These are phyloP conservation scores for Pyrrhura leucotis DNA, from an alignment of 2,797 vertebrate genomes.

Conservation along the genomic window DNA sequence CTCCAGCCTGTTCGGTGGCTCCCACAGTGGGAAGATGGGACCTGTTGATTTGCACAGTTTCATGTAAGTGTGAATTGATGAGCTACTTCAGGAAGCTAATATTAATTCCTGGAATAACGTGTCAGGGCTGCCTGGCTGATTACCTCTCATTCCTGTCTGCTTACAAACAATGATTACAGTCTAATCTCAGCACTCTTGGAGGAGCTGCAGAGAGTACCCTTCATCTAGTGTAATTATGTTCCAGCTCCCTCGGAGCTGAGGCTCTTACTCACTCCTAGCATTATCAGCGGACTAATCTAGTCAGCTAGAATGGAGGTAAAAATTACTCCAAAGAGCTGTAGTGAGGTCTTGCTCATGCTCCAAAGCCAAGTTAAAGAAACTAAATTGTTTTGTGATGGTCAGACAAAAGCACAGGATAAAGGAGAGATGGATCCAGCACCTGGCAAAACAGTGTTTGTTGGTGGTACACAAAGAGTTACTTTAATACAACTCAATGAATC, in stretches of 20 bases:
- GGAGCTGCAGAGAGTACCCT: constrained; percentile 55
- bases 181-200: constrained; percentile 75
- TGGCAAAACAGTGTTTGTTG: neutral
- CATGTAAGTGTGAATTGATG: neutral
- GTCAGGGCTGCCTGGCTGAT: constrained; percentile 67
- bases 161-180: constrained; percentile 75
- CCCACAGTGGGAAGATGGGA: neutral
- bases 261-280: constrained; percentile 58
- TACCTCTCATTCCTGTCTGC: constrained; percentile 71
- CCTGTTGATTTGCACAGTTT: constrained; percentile 45
- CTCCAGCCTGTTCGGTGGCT: rapidly evolving
- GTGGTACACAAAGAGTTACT: neutral
- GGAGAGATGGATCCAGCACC: neutral
- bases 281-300: constrained; percentile 59
- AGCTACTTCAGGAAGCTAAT: constrained; percentile 57
- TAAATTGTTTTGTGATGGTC: neutral
- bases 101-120: constrained; percentile 66
- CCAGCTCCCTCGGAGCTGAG: constrained; percentile 53
- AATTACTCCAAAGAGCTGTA: constrained; percentile 26
- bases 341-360: constrained; percentile 5
- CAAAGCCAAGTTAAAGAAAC: constrained; percentile 18
- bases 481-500: neutral
- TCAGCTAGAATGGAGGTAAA: constrained; percentile 42
- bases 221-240: constrained; percentile 67
- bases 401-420: neutral